Conservation (phyloP, 2,888 invertebrate species). For the Alviniconcha strummeri region DNA sequence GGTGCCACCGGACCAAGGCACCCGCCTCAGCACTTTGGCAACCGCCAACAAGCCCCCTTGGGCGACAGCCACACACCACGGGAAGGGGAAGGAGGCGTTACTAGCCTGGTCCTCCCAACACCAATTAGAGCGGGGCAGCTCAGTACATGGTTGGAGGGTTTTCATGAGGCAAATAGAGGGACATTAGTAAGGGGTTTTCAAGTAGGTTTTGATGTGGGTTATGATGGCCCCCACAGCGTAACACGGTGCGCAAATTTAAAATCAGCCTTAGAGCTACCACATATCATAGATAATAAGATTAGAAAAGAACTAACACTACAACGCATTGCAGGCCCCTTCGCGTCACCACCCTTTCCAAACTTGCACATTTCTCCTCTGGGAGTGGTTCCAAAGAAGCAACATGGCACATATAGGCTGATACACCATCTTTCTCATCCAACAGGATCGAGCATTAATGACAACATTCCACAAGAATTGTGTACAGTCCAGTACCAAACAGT, state of each 20-base stretch:
- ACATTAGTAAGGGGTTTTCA: not conserved
- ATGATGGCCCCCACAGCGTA: not conserved
- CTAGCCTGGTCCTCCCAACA: not conserved
- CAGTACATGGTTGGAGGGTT: not conserved
- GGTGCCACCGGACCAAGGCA: not conserved
- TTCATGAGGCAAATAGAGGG: not conserved
- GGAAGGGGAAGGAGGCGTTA: not conserved
- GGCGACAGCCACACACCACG: too few species aligned
- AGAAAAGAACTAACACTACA: not conserved
- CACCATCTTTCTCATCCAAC: not conserved
- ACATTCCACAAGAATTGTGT: not conserved
- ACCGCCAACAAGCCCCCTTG: too few species aligned
- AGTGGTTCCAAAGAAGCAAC: not conserved
- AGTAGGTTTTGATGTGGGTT: not conserved
- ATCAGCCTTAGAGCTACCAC: not conserved
- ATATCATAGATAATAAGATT: not conserved
- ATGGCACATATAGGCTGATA: not conserved
- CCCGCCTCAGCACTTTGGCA: not conserved
- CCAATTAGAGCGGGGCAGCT: not conserved
- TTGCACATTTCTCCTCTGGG: not conserved
- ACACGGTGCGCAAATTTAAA: not conserved
- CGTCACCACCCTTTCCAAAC: not conserved
- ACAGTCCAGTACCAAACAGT: not conserved
- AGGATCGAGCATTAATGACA: not conserved
- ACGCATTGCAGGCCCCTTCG: not conserved